Evolutionary conservation across 2,888 invertebrate species (phyloP), one percentile per base, ranked within the genome.

Genomic region (Drosophila koepferae): DNA sequence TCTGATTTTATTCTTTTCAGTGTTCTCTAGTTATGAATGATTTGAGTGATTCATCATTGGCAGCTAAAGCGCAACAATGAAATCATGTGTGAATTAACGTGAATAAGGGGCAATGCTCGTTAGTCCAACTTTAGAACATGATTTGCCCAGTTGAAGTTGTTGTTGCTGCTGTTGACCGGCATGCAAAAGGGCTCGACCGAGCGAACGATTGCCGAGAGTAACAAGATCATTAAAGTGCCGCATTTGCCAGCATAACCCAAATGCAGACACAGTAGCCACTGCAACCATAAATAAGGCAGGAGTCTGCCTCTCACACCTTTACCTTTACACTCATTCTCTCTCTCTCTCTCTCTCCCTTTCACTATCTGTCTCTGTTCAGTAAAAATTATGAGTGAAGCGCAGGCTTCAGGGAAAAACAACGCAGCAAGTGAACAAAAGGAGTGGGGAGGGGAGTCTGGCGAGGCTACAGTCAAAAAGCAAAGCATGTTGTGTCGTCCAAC

Each of bases 161-260:
- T 36, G 58, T 48, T 46, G 41, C 1, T 46, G 48, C 54, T 48
- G 46, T 49, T 44, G 34, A 49, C 23, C 55, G 65, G 31, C 65
- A 84, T 82, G 80, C 85, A 78, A 89, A 89, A 89, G 89, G 89
- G 82, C 63, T 23, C 12, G 38, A 43, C 60, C 36, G 36, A 36
- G 36, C 14, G 14, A 12, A 12, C 12, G 49, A 63, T 72, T 72
- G 72, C 74, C 75, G 65, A 68, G 74, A 80, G 82, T 87, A 89
- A 91, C 89, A 89, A 89, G 91, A 89, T 89, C 89, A 91, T 89
- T 89, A 89, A 87, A 76, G 81, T 87, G 80, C 80, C 79, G 72
- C 83, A 72, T 70, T 51, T 6, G 48, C 56, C 63, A 67, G 86
- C 73, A 70, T 80, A 82, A 65, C 72, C 82, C 81, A 76, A 86